A percentile compares a stretch with the other conserved stretches of the same genome.
Conservation (phyloP, 2,888 invertebrate genomes). For the Rhingia rostrata region DNA sequence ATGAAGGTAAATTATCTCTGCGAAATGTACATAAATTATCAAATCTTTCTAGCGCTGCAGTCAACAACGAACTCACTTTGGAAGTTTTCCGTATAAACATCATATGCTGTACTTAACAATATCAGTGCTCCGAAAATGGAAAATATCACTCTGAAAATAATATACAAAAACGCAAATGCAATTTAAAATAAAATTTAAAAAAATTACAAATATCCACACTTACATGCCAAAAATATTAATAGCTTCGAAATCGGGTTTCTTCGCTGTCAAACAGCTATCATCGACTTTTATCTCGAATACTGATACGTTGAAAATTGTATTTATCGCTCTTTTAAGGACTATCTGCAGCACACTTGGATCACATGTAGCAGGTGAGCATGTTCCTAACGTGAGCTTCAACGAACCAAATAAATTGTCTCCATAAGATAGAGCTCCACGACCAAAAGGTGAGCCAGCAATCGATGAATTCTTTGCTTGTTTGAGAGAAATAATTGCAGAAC, state of each 20-base stretch:
- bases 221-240: conserved; percentile 30
- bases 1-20: background rate
- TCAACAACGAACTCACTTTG: background rate
- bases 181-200: background rate
- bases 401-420: background rate
- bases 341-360: conserved; percentile 20
- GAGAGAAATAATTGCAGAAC: conserved; percentile 69
- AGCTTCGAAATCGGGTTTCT: background rate
- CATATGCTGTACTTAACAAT: conserved; percentile 26
- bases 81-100: conserved; percentile 8
- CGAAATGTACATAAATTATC: background rate
- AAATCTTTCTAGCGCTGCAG: background rate
- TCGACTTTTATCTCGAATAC: background rate
- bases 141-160: conserved; percentile 25
- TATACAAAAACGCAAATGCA: background rate
- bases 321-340: conserved; percentile 30
- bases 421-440: background rate
- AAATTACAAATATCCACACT: background rate
- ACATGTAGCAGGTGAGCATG: conserved; percentile 71
- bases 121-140: conserved; percentile 22
- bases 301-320: conserved; percentile 26
- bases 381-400: conserved; percentile 29
- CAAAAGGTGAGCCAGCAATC: background rate
- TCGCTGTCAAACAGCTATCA: background rate
- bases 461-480: background rate